Evolutionary conservation across 2,113 vertebrate species (phyloP).

Genomic region (Rhinichthys klamathensis): DNA sequence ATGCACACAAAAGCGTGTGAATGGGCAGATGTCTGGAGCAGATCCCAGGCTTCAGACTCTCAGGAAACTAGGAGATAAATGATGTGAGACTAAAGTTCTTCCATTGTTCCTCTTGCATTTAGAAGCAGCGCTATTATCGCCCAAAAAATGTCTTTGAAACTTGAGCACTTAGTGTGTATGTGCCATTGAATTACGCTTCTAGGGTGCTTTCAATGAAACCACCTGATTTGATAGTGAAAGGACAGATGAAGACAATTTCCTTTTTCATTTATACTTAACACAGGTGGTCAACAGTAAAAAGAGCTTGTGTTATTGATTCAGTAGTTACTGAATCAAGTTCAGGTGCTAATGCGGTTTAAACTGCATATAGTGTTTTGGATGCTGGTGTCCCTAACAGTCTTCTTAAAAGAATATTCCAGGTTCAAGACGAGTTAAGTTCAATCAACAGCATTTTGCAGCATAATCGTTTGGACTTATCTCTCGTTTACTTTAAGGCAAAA

Average conservation of each 20-base stretch:
- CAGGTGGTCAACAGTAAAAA: slow-evolving; percentile 37
- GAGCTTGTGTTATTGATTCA: slow-evolving; percentile 19
- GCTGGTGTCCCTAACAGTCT: background rate
- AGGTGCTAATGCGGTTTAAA: slow-evolving; percentile 1
- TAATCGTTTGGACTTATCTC: background rate
- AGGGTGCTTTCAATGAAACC: slow-evolving; percentile 45
- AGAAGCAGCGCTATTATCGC: slow-evolving; percentile 66
- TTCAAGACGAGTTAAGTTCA: background rate
- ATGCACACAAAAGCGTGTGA: slow-evolving; percentile 61
- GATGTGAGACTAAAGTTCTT: slow-evolving; percentile 65
- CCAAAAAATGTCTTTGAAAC: slow-evolving; percentile 69
- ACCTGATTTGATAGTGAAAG: slow-evolving; percentile 45
- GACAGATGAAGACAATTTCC: slow-evolving; percentile 21
- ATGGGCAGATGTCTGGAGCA: slow-evolving; percentile 60
- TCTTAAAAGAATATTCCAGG: background rate
- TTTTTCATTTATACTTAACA: slow-evolving; percentile 25
- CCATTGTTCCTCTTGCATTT: slow-evolving; percentile 65
- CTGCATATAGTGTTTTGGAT: background rate
- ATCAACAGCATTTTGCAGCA: background rate
- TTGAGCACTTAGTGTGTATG: slow-evolving; percentile 52
- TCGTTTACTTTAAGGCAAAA: no score
- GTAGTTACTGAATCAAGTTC: background rate
- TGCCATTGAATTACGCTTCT: slow-evolving; percentile 40
- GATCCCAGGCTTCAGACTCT: slow-evolving; percentile 63
- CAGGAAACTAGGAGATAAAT: slow-evolving; percentile 70